Evolutionary conservation across 2,113 vertebrate species (phyloP).

Genomic region (sheep (Ovis aries)): ARS-UI_Ramb_v3.0 NC_056056.1:206657001-206657500

Average conservation of each 20-base stretch:
- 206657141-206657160: background rate
- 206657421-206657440: background rate
- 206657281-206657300: background rate
- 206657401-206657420: background rate
- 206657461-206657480: background rate
- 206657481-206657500: background rate
- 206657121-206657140: background rate
- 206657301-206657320: background rate
- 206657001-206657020: background rate
- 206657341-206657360: background rate
- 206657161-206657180: background rate
- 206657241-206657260: background rate
- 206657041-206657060: background rate
- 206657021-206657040: background rate
- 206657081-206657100: background rate
- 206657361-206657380: background rate
- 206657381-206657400: background rate
- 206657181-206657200: background rate
- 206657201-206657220: background rate
- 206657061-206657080: background rate
- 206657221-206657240: background rate
- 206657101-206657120: background rate
- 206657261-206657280: background rate
- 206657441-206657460: background rate
- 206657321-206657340: background rate